phyloP scores from a whole-genome alignment of 2,113 vertebrate genomes.

The pig (Sus scrofa) region DNA sequence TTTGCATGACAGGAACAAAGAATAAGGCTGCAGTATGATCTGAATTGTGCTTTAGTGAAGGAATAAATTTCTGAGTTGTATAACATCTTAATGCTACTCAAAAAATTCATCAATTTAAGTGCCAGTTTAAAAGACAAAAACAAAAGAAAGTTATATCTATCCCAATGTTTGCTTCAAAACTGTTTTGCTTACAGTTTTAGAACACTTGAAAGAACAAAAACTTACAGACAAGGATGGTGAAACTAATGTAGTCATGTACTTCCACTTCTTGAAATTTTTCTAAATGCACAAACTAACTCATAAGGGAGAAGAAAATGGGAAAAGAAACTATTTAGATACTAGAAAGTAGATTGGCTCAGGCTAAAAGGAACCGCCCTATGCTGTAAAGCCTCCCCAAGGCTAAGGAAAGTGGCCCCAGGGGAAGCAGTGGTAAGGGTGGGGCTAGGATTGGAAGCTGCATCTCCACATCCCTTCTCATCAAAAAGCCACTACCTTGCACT shows the following conservation, averaged over 20 bases:
- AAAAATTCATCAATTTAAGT: slow-evolving; percentile 34
- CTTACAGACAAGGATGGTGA: neutral
- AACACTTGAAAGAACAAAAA: neutral
- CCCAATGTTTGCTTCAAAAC: neutral
- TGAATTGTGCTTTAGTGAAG: neutral
- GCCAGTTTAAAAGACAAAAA: neutral
- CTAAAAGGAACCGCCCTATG: neutral
- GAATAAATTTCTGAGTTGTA: neutral
- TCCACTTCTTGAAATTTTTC: neutral
- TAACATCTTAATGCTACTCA: neutral
- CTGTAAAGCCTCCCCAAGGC: neutral
- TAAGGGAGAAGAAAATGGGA: neutral
- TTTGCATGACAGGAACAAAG: neutral
- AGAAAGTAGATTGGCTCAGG: neutral
- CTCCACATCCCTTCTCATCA: neutral
- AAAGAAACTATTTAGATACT: neutral
- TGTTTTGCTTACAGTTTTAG: neutral
- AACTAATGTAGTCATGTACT: neutral
- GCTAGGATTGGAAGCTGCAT: neutral
- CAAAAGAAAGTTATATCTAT: neutral
- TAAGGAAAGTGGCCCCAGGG: neutral
- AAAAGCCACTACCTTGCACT: neutral
- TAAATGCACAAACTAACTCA: neutral
- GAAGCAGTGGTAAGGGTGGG: neutral
- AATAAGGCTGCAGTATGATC: neutral